phyloP scores from a whole-genome alignment of 2,113 vertebrate genomes.

The Morone saxatilis region DNA sequence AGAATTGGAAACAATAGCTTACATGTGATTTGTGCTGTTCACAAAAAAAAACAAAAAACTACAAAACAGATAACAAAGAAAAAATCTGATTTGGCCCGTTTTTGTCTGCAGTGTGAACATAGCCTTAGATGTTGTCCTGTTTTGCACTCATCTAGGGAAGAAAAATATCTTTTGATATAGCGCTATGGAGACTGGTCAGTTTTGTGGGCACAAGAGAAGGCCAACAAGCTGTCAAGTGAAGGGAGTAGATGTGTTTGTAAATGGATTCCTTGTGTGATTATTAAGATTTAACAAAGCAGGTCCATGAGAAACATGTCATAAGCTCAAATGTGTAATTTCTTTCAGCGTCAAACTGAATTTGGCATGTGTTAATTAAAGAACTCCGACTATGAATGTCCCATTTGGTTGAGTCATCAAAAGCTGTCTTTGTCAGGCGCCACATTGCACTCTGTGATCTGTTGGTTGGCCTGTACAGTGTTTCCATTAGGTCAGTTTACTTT shows the following conservation, averaged over 20 bases:
- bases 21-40: too few relatives aligned
- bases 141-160: background rate
- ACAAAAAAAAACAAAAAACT: too few relatives aligned
- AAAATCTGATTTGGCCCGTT: too few relatives aligned
- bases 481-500: conserved; percentile 74
- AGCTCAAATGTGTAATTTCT: background rate
- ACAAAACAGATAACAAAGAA: too few relatives aligned
- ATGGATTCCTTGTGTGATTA: conserved; percentile 14
- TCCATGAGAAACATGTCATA: conserved; percentile 2
- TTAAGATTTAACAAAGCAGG: conserved; percentile 11
- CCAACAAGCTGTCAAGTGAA: conserved; percentile 38
- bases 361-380: background rate
- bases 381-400: background rate
- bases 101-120: too few relatives aligned
- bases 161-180: conserved; percentile 16
- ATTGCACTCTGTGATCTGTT: conserved; percentile 53
- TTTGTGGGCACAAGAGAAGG: background rate
- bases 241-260: conserved; percentile 42
- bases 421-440: conserved; percentile 14
- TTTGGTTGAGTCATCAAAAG: conserved; percentile 32
- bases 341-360: background rate
- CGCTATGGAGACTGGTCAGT: background rate
- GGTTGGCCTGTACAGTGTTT: conserved; percentile 76
- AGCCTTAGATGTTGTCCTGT: background rate
- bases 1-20: too few relatives aligned